Evolutionary conservation across 2,797 vertebrate species (phyloP), one percentile per base, ranked within the genome.

Genomic region (Characodon lateralis): DNA sequence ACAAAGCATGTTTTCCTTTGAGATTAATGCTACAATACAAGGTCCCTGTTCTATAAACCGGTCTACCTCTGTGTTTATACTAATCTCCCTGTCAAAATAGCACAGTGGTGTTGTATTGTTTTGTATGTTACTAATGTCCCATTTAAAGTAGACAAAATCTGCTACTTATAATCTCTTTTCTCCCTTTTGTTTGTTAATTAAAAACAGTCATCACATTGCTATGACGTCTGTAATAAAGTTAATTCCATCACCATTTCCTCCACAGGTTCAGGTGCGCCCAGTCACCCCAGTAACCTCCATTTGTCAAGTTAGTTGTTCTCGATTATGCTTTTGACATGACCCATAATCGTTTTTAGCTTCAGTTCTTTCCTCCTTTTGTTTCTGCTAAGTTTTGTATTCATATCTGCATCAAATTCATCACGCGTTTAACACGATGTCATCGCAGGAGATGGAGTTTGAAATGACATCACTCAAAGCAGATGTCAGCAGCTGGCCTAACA

Each of bases 201-300:
- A 88, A 77, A 89, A 82, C 92, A 90, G 91, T 93, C 95, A 96
- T 96, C 95, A 94, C 95, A 95, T 96, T 95, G 92, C 93, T 91
- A 86, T 93, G 86, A 92, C 86, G 90, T 91, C 84, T 79, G 92
- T 94, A 79, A 90, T 84, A 88, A 84, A 94, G 85, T 89, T 95
- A 96, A 96, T 97, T 96, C 95, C 94, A 91, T 89, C 95, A 92
- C 93, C 95, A 94, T 98, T 98, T 97, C 93, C 96, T 98, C 96
- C 97, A 90, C 97, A 98, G 97, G 96, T 97, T 97, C 96, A 97
- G 95, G 94, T 97, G 95, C 95, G 91, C 95, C 94, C 87, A 96
- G 97, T 99, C 98, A 98, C 96, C 94, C 96, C 89, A 95, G 97
- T 99, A 99, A 97, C 97, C 96, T 97, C 95, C 97, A 98, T 99